Evolutionary conservation across 2,888 invertebrate species (phyloP).

Genomic region (Drosophila dives): DNA sequence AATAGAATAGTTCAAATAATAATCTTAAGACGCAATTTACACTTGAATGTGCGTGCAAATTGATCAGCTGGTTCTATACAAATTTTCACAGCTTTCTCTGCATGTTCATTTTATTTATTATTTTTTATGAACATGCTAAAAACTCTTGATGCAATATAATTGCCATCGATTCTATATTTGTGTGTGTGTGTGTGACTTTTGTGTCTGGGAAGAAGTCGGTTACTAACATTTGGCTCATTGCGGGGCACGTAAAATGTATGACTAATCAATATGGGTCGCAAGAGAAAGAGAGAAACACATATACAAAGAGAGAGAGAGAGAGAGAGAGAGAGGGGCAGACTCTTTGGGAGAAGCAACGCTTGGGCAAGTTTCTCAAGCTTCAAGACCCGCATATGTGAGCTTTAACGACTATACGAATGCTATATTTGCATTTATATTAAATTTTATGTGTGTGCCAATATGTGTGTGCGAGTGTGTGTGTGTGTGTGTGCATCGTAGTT

Average conservation of each 20-base stretch:
- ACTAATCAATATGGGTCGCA: conserved; percentile 59
- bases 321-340: conserved; percentile 13
- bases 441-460: conserved; percentile 30
- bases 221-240: conserved; percentile 50
- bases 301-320: conserved; percentile 3
- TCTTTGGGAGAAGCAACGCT: conserved; percentile 57
- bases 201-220: conserved; percentile 39
- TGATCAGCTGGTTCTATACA: conserved; percentile 57
- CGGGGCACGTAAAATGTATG: conserved; percentile 57
- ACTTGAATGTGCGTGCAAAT: conserved; percentile 35
- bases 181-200: conserved; percentile 7
- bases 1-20: conserved; percentile 30
- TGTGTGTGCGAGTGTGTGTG: conserved; percentile 1
- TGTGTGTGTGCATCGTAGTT: conserved; percentile 46
- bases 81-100: conserved; percentile 67
- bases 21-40: conserved; percentile 20
- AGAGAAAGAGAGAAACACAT: conserved; percentile 5
- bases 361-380: conserved; percentile 54
- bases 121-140: conserved; percentile 55
- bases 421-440: conserved; percentile 67
- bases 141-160: conserved; percentile 50
- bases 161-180: conserved; percentile 30
- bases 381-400: conserved; percentile 39
- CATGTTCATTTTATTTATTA: conserved; percentile 20
- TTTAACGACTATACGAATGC: conserved; percentile 42